Evolutionary conservation across 2,113 vertebrate species (phyloP).

Genomic region (Prolemur simus): DNA sequence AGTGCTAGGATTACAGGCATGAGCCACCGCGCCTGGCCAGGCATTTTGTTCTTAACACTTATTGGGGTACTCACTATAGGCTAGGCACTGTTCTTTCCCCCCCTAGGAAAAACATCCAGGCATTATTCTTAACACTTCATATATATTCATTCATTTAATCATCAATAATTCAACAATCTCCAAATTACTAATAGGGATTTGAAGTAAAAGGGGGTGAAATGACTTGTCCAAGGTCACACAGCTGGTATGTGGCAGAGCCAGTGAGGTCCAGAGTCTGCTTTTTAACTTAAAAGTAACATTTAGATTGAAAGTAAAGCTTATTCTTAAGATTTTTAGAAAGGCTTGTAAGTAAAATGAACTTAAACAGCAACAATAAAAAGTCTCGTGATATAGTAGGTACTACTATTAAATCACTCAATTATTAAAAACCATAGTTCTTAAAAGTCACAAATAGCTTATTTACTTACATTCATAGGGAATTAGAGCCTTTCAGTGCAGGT

Average conservation of each 20-base stretch:
- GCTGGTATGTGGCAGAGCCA: background rate
- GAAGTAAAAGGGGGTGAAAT: background rate
- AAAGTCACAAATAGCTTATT: background rate
- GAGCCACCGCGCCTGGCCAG: background rate
- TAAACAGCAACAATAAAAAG: background rate
- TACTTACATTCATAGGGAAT: background rate
- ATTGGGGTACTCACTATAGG: background rate
- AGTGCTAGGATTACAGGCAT: too few relatives aligned
- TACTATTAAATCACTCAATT: background rate
- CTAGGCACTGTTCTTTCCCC: too few relatives aligned
- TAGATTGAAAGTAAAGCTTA: background rate
- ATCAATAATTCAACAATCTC: background rate
- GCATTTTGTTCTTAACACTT: background rate
- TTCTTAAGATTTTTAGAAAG: conserved; percentile 30
- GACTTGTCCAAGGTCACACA: background rate
- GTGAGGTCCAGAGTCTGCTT: background rate
- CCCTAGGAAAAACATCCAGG: background rate
- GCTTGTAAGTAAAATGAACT: conserved; percentile 29
- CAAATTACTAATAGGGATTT: background rate
- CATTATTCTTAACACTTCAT: background rate
- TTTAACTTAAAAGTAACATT: background rate
- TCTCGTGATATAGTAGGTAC: background rate
- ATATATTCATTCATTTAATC: background rate
- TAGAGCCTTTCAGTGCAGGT: background rate
- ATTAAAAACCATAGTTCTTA: background rate